Evolutionary conservation across 1,140 invertebrate genomes (phyloP), one percentile per base, ranked within the genome.

Genomic region (Solen grandis): DNA sequence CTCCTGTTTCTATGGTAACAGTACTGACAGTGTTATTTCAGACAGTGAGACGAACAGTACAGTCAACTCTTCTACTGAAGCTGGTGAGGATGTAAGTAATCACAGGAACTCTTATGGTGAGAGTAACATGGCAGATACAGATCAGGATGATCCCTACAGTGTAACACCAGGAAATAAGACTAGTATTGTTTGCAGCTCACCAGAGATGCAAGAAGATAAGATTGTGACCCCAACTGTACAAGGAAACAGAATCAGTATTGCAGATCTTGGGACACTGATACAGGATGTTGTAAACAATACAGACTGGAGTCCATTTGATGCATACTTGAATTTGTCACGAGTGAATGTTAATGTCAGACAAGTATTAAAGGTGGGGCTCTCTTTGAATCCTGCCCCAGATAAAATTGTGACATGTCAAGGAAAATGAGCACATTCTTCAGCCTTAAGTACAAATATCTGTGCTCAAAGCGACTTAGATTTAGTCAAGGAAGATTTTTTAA

Each of bases 291-390:
- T 78, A 59, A 31, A 27, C 57, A 29, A 52, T 36, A 73, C 57
- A 50, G 60, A 79, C 22, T 73, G 86, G 82, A 69, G 63, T 33
- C 81, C 86, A 8, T 86, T 89, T 79, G 31, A 81, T 25, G 31
- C 80, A 22, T 90, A 88, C 73, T 54, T 90, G 16, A 68, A 82
- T 1, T 77, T 60, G 27, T 87, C 86, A 1, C 68, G 90, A 60
- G 86, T 91, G 10, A 91, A 91, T 81, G 70, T 91, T 8, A 91
- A 91, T 84, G 81, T 91, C 3, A 80, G 90, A 72, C 90, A 91
- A 66, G 90, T 91, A 0, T 66, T 91, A 35, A 80, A 80, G 41
- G 38, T 57, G n/a, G 77, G 77, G 29, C 59, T 54, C 13, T 46
- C 54, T n/a, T 52, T 80, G 13, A 59, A 59, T 19, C 19, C 41